These are phyloP conservation scores for Pyrgilauda ruficollis DNA, from an alignment of 2,113 vertebrate species.

Conservation along the genomic window DNA sequence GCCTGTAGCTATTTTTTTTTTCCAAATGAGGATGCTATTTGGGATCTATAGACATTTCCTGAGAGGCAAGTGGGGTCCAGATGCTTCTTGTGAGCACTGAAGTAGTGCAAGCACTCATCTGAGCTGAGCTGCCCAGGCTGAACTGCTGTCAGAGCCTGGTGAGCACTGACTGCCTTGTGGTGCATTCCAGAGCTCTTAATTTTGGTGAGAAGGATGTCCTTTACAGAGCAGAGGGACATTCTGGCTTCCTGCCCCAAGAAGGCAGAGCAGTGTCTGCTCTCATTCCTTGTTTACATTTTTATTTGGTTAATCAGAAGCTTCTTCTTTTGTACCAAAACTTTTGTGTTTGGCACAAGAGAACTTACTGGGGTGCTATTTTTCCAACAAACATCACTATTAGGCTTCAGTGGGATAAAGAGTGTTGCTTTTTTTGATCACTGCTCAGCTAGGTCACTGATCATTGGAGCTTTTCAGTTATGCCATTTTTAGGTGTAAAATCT, in stretches of 20 bases:
- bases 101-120: neutral
- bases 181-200: neutral
- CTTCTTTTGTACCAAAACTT: neutral
- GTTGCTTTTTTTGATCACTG: neutral
- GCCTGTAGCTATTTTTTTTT: neutral
- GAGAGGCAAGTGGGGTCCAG: neutral
- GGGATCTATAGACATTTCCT: neutral
- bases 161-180: neutral
- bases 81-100: neutral
- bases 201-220: neutral
- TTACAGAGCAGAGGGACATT: neutral
- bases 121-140: neutral
- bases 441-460: neutral
- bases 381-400: neutral
- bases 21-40: neutral
- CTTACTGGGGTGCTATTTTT: neutral
- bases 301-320: neutral
- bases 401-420: neutral
- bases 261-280: neutral
- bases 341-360: neutral
- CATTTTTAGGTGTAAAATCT: neutral
- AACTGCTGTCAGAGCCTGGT: neutral
- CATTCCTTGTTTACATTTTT: neutral
- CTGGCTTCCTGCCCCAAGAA: neutral
- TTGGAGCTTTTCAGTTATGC: neutral